phyloP scores from a whole-genome alignment of 2,797 vertebrate species.

The Tapirus indicus region DNA sequence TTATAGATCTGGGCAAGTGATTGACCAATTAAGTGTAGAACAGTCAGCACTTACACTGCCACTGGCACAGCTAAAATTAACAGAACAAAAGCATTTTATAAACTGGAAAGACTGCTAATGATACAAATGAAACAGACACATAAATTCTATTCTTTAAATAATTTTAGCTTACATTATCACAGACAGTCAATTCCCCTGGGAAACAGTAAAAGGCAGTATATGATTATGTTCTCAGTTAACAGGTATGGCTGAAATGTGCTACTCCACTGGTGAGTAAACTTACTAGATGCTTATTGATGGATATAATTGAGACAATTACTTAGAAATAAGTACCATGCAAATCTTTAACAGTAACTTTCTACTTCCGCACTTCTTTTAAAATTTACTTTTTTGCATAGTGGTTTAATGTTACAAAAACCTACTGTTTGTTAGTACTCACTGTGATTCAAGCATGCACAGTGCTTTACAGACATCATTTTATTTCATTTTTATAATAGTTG shows the following conservation, averaged over 20 bases:
- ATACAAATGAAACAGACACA: background rate
- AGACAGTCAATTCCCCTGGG: slow-evolving; percentile 21
- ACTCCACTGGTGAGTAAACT: background rate
- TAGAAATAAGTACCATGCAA: background rate
- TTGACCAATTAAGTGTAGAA: background rate
- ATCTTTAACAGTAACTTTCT: slow-evolving; percentile 6
- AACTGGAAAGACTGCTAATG: background rate
- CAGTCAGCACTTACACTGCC: background rate
- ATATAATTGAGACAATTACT: background rate
- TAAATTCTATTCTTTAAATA: background rate
- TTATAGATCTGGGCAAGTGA: background rate
- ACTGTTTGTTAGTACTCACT: background rate
- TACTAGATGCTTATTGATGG: background rate
- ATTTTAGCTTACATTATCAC: background rate
- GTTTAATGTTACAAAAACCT: background rate
- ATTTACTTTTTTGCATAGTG: background rate
- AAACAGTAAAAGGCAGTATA: slow-evolving; percentile 68
- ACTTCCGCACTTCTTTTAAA: background rate
- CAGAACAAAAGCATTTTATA: background rate
- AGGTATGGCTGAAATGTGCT: background rate
- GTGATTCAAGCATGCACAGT: background rate
- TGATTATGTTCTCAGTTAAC: slow-evolving; percentile 38
- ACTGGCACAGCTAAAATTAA: background rate
- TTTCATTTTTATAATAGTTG: background rate
- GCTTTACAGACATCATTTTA: background rate